Evolutionary conservation across 2,797 vertebrate species (phyloP).

Genomic region (Simalia tracyae): DNA sequence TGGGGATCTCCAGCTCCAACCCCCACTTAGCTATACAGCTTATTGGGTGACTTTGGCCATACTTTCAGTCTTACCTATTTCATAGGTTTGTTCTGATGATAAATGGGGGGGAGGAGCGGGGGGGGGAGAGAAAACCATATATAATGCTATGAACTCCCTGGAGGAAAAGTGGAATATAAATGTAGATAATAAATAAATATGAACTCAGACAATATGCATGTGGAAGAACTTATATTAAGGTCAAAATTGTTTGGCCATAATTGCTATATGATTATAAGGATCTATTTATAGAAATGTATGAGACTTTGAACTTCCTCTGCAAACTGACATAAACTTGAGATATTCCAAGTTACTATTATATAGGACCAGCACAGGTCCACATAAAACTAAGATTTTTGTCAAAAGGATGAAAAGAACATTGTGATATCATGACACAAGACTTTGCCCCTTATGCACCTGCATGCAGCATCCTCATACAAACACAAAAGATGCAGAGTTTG

Average conservation of each 20-base stretch:
- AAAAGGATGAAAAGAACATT: background rate
- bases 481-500: no score
- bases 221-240: background rate
- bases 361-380: background rate
- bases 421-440: no score
- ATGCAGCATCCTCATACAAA: no score
- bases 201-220: background rate
- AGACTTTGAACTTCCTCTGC: background rate
- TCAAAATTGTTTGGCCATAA: background rate
- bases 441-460: no score
- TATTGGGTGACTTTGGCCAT: background rate
- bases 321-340: background rate
- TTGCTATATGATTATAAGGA: background rate
- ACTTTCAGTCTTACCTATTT: background rate
- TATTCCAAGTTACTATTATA: background rate
- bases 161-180: background rate
- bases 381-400: background rate
- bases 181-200: background rate
- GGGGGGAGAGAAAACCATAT: background rate
- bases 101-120: background rate
- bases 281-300: background rate
- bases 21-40: background rate
- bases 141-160: background rate
- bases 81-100: background rate
- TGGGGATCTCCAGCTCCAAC: background rate